Evolutionary conservation across 1,140 invertebrate species (phyloP), one percentile per base, ranked within the genome.

Genomic region (Pristionchus pacificus): DNA sequence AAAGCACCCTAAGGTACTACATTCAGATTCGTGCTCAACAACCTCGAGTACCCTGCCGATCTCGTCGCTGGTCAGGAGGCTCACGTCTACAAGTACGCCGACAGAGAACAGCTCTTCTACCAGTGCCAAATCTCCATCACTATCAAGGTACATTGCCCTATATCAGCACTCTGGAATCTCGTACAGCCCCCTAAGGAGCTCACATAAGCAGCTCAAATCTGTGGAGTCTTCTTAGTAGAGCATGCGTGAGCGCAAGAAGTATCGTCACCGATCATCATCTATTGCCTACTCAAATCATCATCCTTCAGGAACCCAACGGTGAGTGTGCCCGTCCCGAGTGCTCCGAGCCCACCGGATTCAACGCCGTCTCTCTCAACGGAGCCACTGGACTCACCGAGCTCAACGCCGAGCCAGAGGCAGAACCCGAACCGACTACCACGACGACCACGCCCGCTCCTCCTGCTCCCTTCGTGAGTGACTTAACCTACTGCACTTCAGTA

Each of bases 161-260:
- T 74, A 2, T 74, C 76, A 28, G 59, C 58, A 49, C 77, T 74
- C 62, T 29, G 70, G 57, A 74, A 76, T 57, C 76, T 74, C 19
- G 64, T 29, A 77, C 77, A 74, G 76, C 76, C 49, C 75, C 75
- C 27, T 70, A 77, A 68, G 82, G 83, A 72, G 83, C 81, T 75
- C 81, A 83, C 81, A 82, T 83, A n/a, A n/a, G n/a, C n/a, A n/a
- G n/a, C n/a, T n/a, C n/a, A n/a, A n/a, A n/a, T n/a, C n/a, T n/a
- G n/a, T n/a, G n/a, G n/a, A n/a, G n/a, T n/a, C n/a, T n/a, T n/a
- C n/a, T n/a, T n/a, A n/a, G n/a, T n/a, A n/a, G n/a, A n/a, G n/a
- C n/a, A n/a, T n/a, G n/a, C n/a, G n/a, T 38, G 75, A 74, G 55
- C 75, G 77, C 75, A 74, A 77, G 29, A 1, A 30, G n/a, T 61